Conservation (phyloP, 2,797 vertebrate species). For the Lacerta bilineata region DNA sequence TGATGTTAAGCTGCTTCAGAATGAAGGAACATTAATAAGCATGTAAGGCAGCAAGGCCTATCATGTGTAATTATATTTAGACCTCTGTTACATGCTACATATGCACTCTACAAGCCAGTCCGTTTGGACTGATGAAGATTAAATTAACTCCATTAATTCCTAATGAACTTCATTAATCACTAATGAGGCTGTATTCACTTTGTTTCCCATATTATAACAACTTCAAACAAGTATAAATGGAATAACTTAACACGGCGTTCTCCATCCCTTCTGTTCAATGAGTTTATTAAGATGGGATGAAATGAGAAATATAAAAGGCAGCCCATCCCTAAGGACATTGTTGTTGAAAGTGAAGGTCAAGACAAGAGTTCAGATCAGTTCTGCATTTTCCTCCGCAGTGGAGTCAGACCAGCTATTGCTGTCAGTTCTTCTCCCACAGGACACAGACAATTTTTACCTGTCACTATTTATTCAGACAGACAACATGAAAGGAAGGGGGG, state of each 20-base stretch:
- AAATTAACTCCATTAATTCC: constrained; percentile 29
- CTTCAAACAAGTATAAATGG: constrained; percentile 8
- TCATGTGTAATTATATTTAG: background rate
- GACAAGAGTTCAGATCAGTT: constrained; percentile 29
- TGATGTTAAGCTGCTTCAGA: background rate
- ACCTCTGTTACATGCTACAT: constrained; percentile 17
- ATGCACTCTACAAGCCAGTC: background rate
- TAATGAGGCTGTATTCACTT: constrained; percentile 30
- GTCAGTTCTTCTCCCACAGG: constrained; percentile 10
- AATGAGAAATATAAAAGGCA: constrained; percentile 30
- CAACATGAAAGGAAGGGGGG: constrained; percentile 18
- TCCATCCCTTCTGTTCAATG: background rate
- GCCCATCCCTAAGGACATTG: background rate
- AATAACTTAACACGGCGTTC: background rate
- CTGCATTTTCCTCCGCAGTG: constrained; percentile 37
- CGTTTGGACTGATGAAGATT: constrained; percentile 19
- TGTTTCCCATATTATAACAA: background rate
- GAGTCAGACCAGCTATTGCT: background rate
- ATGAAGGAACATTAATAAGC: background rate
- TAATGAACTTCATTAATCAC: constrained; percentile 39
- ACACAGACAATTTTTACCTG: constrained; percentile 44
- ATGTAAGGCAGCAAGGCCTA: background rate
- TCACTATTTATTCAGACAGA: constrained; percentile 43
- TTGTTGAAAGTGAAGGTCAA: constrained; percentile 41
- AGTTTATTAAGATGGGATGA: constrained; percentile 37